Evolutionary conservation across 2,888 invertebrate genomes (phyloP), one percentile per base, ranked within the genome.

Genomic region (Busseola fusca): DNA sequence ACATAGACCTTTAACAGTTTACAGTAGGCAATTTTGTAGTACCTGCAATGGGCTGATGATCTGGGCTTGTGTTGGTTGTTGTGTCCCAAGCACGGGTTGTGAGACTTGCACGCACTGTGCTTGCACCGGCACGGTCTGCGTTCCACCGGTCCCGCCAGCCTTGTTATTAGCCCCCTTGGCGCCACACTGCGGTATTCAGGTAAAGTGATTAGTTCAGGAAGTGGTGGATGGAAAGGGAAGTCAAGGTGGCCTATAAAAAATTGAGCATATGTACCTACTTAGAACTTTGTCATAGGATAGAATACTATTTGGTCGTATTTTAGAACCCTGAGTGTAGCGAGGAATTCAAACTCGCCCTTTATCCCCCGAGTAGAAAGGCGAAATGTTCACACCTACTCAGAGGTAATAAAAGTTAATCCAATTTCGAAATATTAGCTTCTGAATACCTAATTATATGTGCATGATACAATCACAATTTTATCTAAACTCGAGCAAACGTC

Each of bases 101-200:
- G 97, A 97, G 0, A 97, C 97, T 88, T 97, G 97, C 70, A 97
- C 97, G 90, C 97, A 97, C 89, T 97, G 97, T 81, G 97, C 96
- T 77, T 96, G 96, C 72, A 96, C 96, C 72, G 87, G 96, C 82
- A 96, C 89, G 27, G 96, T 93, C 85, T 87, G 96, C 82, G 91
- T 81, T 81, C 90, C 78, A 85, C 91, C 87, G 14, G 94, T 88
- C 85, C 90, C 90, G 14, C 95, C 92, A 1, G 94, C 91, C 83
- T 78, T 78, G 52, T 27, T 81, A 16, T 95, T 92, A 2, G 93
- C 83, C 69, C 91, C 91, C 81, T 95, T 95, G 10, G 91, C 91
- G 30, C 93, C 93, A 73, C 93, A 93, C 93, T 95, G 89, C 63
- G 74, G 63, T 48, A 40, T 27, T 18, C 9, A 58, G 69, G 9